Conservation (phyloP, 2,797 vertebrate species). For the Xenopus petersii region DNA sequence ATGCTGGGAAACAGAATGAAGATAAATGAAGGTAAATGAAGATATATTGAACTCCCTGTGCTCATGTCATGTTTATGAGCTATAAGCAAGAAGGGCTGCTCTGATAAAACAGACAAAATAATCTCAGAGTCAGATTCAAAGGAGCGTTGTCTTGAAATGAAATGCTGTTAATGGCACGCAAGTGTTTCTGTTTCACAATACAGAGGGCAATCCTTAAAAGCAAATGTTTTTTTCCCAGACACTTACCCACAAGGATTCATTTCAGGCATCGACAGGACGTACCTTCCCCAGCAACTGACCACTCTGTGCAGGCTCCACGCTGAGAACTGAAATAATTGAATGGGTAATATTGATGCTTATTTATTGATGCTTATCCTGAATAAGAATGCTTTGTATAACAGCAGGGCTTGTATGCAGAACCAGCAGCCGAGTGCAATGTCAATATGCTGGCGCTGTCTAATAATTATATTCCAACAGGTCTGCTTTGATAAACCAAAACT, state of each 20-base stretch:
- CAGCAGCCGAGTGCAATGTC: slow-evolving; percentile 39
- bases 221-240: slow-evolving; percentile 20
- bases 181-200: slow-evolving; percentile 1
- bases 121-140: not conserved
- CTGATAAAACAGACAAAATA: not conserved
- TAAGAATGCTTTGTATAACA: slow-evolving; percentile 42
- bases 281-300: slow-evolving; percentile 42
- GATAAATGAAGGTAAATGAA: not conserved
- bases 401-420: slow-evolving; percentile 38
- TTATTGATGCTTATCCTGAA: slow-evolving; percentile 25
- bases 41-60: not conserved
- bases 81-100: not conserved
- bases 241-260: slow-evolving; percentile 32
- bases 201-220: slow-evolving; percentile 24
- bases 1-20: not conserved
- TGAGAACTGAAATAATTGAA: slow-evolving; percentile 40
- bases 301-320: slow-evolving; percentile 26
- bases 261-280: slow-evolving; percentile 38
- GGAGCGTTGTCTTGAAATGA: not conserved
- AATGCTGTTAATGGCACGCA: not conserved
- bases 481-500: slow-evolving; percentile 34
- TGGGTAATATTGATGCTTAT: slow-evolving; percentile 38
- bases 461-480: slow-evolving; percentile 23
- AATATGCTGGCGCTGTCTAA: slow-evolving; percentile 39
- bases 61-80: not conserved